Conservation (phyloP, 2,888 invertebrate species). For the Drosophila dives region DNA sequence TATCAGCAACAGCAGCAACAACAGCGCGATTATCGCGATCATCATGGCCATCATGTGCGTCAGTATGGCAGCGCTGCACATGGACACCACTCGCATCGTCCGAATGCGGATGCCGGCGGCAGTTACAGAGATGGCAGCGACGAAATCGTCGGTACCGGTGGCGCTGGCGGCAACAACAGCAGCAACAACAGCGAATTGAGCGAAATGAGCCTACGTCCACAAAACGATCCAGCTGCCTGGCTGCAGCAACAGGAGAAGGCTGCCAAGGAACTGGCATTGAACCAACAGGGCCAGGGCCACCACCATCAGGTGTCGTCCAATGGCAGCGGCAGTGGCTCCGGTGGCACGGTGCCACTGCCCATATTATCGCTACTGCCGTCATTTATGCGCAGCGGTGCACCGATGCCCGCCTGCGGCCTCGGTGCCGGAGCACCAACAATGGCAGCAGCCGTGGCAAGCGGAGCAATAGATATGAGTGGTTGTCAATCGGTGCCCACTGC, state of each 20-base stretch:
- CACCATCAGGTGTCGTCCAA: slow-evolving; percentile 84
- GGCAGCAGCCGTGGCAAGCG: slow-evolving; percentile 64
- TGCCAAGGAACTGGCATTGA: slow-evolving; percentile 79
- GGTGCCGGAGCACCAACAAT: slow-evolving; percentile 50
- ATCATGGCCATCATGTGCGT: slow-evolving; percentile 61
- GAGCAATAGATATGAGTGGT: slow-evolving; percentile 50
- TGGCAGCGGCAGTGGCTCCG: slow-evolving; percentile 54
- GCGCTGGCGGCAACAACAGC: slow-evolving; percentile 51
- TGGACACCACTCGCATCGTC: slow-evolving; percentile 62
- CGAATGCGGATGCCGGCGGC: slow-evolving; percentile 58
- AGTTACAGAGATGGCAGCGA: slow-evolving; percentile 85
- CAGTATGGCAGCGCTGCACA: slow-evolving; percentile 50
- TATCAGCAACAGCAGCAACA: slow-evolving; percentile 52
- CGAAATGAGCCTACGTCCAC: slow-evolving; percentile 84
- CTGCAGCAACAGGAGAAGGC: slow-evolving; percentile 85
- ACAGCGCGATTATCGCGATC: slow-evolving; percentile 70
- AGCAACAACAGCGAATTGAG: slow-evolving; percentile 55
- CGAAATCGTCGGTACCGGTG: slow-evolving; percentile 67
- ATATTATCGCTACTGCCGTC: slow-evolving; percentile 91
- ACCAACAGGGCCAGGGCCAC: slow-evolving; percentile 86
- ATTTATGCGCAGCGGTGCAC: slow-evolving; percentile 87
- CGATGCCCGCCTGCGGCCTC: slow-evolving; percentile 60
- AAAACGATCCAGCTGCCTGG: slow-evolving; percentile 84
- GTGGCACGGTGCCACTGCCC: slow-evolving; percentile 87
- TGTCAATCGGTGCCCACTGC: slow-evolving; percentile 54